Base-by-base conservation (phyloP, 1,140 invertebrate genomes). In the Hetaerina americana region DNA sequence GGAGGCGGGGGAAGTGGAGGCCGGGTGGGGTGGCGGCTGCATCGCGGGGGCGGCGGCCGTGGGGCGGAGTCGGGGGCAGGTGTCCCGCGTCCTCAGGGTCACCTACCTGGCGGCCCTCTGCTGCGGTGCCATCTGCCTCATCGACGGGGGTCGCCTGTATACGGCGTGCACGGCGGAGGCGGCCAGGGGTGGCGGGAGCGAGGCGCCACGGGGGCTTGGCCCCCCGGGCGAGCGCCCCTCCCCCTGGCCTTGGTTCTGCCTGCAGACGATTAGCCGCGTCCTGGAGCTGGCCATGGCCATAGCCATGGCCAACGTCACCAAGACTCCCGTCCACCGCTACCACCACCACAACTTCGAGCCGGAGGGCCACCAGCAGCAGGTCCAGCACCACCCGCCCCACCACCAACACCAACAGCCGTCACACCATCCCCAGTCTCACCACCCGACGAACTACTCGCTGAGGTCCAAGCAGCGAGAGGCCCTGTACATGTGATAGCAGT, bases 261-360 rank as follows among this genome's bases (percentile, higher is more conserved):
- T 85, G 72, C 84, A 86, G 76, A 87, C 85, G 1, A 26, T 86
- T 0, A 83, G 81, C 72, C 80, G 86, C 49, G 76, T 75, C 24
- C 73, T 85, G 10, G 86, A 87, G 77, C 77, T 87, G 18, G 78
- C 80, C 26, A 86, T 86, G 84, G 85, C 84, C 12, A 85, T 81
- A 71, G 81, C 83, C 2, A 85, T 88, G 82, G 86, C 86, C 12
- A 86, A 85, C 76, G 84, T 87, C 72, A 87, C 85, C n/a, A 85
- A 86, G 68, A 85, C 87, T 73, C 83, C 87, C 0, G 84, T 85
- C 15, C 81, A 82, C 10, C 84, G 84, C 74, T 77, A 77, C 70
- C 84, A 84, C 26, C 79, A 82, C 27, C 84, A 84, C 74, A 57
- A 57, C 40, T 57, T 57, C 40, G 40, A 57, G 22, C 40, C 40